These are phyloP conservation scores for Mormoops blainvillei DNA, from an alignment of 2,113 vertebrate species.

Conservation along the genomic window DNA sequence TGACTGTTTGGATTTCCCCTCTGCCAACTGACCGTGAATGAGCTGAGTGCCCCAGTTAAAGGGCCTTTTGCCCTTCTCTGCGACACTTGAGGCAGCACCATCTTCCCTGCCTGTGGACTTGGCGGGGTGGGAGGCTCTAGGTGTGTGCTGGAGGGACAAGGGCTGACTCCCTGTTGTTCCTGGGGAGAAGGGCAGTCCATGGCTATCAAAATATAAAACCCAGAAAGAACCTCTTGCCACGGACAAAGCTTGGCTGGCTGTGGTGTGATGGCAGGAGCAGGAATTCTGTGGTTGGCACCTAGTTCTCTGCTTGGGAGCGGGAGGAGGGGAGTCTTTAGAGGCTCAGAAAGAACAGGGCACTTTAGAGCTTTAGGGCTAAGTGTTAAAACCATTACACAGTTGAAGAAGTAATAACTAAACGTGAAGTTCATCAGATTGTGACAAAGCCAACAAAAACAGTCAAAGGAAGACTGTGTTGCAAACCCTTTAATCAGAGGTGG, in stretches of 20 bases:
- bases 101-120: background rate
- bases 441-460: constrained; percentile 45
- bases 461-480: constrained; percentile 6
- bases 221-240: background rate
- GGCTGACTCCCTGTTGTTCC: background rate
- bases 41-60: background rate
- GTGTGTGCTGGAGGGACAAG: background rate
- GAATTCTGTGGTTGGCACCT: background rate
- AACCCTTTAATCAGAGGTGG: background rate
- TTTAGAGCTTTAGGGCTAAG: background rate
- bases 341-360: background rate
- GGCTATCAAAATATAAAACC: background rate
- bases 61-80: background rate
- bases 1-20: background rate
- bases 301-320: background rate
- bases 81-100: rapidly evolving
- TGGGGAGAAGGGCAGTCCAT: background rate
- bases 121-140: background rate
- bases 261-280: background rate
- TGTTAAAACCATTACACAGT: background rate
- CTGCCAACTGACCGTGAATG: background rate
- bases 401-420: constrained; percentile 25
- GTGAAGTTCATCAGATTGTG: constrained; percentile 46
- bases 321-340: background rate
- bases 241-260: background rate